Percentiles rank a stretch among this genome's conserved stretches.
Evolutionary conservation across 2,113 vertebrate genomes (phyloP).

Genomic region (Phocoena sinus): DNA sequence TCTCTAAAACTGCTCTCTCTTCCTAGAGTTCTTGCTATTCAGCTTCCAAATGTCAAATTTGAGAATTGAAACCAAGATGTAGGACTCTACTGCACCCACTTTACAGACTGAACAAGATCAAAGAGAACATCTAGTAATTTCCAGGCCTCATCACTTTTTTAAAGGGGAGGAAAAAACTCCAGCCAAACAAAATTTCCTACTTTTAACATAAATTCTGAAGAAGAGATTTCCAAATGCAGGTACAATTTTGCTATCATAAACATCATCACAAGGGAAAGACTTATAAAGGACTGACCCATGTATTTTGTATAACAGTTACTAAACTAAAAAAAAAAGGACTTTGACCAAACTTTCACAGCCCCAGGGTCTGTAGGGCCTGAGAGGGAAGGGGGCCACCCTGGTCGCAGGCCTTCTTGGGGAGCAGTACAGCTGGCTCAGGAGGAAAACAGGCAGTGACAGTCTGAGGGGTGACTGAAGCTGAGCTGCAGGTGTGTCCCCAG

Average conservation of each 20-base stretch:
- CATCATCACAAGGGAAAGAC: background rate
- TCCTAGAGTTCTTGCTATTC: background rate
- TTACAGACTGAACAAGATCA: background rate
- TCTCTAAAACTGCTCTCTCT: background rate
- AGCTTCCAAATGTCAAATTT: background rate
- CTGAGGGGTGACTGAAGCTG: background rate
- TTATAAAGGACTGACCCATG: background rate
- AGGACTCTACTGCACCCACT: background rate
- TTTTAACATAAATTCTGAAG: background rate
- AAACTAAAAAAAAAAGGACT: background rate
- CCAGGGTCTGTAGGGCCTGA: background rate
- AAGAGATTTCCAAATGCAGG: background rate
- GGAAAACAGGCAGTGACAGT: background rate
- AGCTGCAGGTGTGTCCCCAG: background rate
- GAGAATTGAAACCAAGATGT: background rate
- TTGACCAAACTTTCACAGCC: background rate
- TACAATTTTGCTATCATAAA: background rate
- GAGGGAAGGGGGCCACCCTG: accelerated
- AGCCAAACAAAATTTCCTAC: background rate
- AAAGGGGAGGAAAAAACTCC: background rate
- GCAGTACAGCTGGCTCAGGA: background rate
- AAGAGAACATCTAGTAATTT: background rate
- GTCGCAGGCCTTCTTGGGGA: background rate
- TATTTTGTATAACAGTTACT: background rate
- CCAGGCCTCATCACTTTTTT: background rate